Evolutionary conservation across 2,888 invertebrate species (phyloP), one percentile per base, ranked within the genome.

Genomic region (Achlya flavicornis): DNA sequence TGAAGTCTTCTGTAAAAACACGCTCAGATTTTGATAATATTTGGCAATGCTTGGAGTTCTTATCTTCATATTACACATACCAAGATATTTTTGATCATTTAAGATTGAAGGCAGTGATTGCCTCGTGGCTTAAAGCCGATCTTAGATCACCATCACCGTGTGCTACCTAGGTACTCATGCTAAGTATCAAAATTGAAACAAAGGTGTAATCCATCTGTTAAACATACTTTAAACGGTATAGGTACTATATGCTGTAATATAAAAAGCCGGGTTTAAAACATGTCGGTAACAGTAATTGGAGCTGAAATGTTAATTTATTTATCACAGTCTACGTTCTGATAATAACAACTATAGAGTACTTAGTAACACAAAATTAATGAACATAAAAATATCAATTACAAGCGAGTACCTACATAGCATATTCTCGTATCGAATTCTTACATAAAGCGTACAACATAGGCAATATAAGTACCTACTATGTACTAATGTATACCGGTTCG

Each of bases 381-480:
- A 82, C 87, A 82, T 87, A 86, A 85, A 53, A 89, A 89, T 87
- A 89, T 87, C 88, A 88, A 89, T 89, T 89, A 90, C 87, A 84
- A 79, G 76, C 71, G 70, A 66, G 72, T 74, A 77, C 78, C 74
- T 74, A 43, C 59, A n/a, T 74, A 43, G n/a, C 59, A 41, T n/a
- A 41, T 66, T 58, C 70, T 68, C 71, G 76, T 69, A 74, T 69
- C 71, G 73, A 58, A 66, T 59, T 38, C 58, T 63, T 67, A 72
- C 74, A 70, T 70, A 70, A 53, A 62, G 58, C 63, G 57, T 58
- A 60, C 60, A 61, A 66, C 65, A 61, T 66, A 65, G 67, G 63
- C 6, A n/a, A n/a, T n/a, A n/a, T n/a, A 41, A 41, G 41, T 41
- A 41, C 2, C 1, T 68, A 66, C 71, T 63, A 64, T 61, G 63